These are phyloP conservation scores for Gallinago jamesoni DNA, from an alignment of 2,113 vertebrate species.

Conservation along the genomic window DNA sequence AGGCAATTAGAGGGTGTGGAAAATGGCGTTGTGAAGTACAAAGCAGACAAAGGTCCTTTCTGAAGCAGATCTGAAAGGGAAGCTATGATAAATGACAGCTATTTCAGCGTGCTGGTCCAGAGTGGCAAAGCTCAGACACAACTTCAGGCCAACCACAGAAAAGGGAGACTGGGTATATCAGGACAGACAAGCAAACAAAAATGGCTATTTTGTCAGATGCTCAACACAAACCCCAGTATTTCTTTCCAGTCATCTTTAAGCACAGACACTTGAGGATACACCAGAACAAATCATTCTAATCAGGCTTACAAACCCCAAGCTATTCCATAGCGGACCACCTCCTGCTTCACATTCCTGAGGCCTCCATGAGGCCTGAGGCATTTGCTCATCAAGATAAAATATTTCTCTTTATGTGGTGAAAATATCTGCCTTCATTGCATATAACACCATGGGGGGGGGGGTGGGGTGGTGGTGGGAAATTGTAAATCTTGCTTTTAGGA, in stretches of 20 bases:
- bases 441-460: background rate
- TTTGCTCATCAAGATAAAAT: background rate
- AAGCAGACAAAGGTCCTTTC: background rate
- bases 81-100: background rate
- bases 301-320: background rate
- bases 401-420: background rate
- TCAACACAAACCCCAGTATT: background rate
- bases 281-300: background rate
- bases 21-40: background rate
- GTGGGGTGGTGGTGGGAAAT: no score
- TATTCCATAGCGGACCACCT: background rate
- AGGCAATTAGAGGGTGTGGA: background rate
- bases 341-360: background rate
- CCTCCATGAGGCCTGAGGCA: background rate
- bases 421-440: background rate
- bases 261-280: background rate
- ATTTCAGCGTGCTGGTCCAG: accelerated
- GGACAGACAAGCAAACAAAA: background rate
- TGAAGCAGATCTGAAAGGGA: background rate
- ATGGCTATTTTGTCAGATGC: background rate
- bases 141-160: background rate
- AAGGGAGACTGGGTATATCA: background rate
- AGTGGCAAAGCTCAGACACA: background rate
- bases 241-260: background rate
- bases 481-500: background rate